Evolutionary conservation across 2,888 invertebrate genomes (phyloP), one percentile per base, ranked within the genome.

Genomic region (Orchestes rusci): DNA sequence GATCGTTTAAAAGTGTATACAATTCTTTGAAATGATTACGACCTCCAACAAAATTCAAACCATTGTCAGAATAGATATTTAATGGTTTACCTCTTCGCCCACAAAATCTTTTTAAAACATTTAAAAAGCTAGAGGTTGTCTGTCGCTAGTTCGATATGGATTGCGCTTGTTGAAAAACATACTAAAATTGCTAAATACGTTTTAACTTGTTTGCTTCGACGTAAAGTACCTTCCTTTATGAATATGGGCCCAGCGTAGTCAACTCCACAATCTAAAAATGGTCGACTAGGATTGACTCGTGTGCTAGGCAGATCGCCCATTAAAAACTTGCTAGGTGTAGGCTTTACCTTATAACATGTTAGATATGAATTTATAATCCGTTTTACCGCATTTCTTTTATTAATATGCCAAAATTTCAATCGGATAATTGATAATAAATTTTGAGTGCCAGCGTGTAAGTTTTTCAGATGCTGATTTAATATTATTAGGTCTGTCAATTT

Each of bases 211-310:
- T 23, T 5, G n/a, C n/a, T n/a, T n/a, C n/a, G n/a, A n/a, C n/a
- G n/a, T n/a, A n/a, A n/a, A n/a, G n/a, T n/a, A n/a, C n/a, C n/a
- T n/a, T n/a, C n/a, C n/a, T n/a, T n/a, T n/a, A n/a, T n/a, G n/a
- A n/a, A n/a, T n/a, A n/a, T 34, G 4, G 41, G 34, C 8, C 42
- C 42, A 8, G 35, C 28, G 13, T 36, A 36, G 18, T 43, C 37
- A 8, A 43, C 19, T 30, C 43, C 43, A 16, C 28, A 28, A 37
- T 37, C 18, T n/a, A 20, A 12, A 23, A 42, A 42, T 8, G 36
- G 29, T 27, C 36, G 13, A 29, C 28, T 16, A 10, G 42, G 42
- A 7, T 10, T 42, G 12, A 36, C 29, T 42, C n/a, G n/a, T 1
- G 42, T 10, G 5, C 8, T 7, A 12, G 42, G 42, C 28, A 42